Evolutionary conservation across 2,888 invertebrate species (phyloP), one percentile per base, ranked within the genome.

Genomic region (Onchidella celtica): DNA sequence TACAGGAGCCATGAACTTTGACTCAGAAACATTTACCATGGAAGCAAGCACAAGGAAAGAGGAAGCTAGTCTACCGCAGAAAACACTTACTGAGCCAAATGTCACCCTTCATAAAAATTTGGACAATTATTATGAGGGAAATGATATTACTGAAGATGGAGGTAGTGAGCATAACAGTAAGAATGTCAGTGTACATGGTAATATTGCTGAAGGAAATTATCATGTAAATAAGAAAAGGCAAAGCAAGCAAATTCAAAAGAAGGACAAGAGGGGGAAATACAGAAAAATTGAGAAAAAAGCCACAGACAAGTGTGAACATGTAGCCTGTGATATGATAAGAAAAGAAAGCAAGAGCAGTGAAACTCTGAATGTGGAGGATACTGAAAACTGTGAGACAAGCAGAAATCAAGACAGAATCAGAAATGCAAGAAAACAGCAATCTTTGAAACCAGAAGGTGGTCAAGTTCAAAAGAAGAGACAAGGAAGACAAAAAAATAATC

Each of bases 11-110:
- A 57, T 69, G 4, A 83, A 86, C n/a, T 80, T 85, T 69, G 86
- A 88, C 69, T 73, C 72, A 76, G 86, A 87, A 34, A 75, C 87
- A 21, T 87, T 86, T 47, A 87, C 86, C 0, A 85, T 85, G 86
- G 87, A 88, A n/a, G 70, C 86, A 61, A 77, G 81, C 69, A 75
- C 79, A n/a, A n/a, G n/a, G n/a, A n/a, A n/a, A n/a, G n/a, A n/a
- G n/a, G n/a, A n/a, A n/a, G 21, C 27, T 27, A 61, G 24, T 36
- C 36, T 36, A 36, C 27, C n/a, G 47, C 36, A 77, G 24, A 55
- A 68, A 17, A 34, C 36, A 61, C 38, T 11, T 24, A 21, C n/a
- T n/a, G n/a, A n/a, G n/a, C n/a, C n/a, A n/a, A n/a, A n/a, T n/a
- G n/a, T n/a, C n/a, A n/a, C n/a, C n/a, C n/a, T n/a, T n/a, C n/a